Evolutionary conservation across 2,113 vertebrate genomes (phyloP).

Genomic region (Cottus gobio): DNA sequence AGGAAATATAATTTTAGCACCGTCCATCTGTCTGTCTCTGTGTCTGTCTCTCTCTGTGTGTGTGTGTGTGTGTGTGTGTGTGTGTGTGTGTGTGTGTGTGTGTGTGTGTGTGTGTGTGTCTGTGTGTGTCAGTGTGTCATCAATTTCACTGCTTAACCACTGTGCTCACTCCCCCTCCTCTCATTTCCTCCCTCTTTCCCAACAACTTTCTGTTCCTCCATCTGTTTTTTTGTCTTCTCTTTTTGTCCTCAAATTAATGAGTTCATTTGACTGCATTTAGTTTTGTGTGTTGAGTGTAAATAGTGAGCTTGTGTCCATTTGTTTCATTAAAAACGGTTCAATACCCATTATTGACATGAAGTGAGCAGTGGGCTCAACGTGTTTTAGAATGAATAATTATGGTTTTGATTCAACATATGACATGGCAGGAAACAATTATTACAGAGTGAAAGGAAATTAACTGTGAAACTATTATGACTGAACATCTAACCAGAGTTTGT

Average conservation of each 20-base stretch:
- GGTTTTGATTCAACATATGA: neutral
- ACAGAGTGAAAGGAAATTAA: neutral
- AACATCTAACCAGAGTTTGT: neutral
- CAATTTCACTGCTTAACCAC: constrained; percentile 16
- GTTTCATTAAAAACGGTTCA: neutral
- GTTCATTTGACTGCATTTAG: neutral
- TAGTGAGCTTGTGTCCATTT: neutral
- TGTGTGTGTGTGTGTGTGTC: constrained; percentile 10
- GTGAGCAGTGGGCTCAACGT: neutral
- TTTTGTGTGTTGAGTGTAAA: neutral
- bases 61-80: constrained; percentile 21
- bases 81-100: constrained; percentile 28
- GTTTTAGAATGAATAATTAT: neutral
- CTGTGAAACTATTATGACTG: neutral
- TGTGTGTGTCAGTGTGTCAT: constrained; percentile 33
- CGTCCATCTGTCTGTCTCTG: constrained; percentile 17
- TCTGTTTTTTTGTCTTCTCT: neutral
- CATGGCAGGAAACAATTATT: neutral
- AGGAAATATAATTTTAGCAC: constrained; percentile 43
- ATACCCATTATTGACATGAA: neutral
- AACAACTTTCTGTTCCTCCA: neutral
- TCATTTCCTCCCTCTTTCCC: neutral
- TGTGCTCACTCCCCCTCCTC: neutral
- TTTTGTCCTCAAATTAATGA: neutral
- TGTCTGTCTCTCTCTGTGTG: too few species aligned